Evolutionary conservation across 2,888 invertebrate genomes (phyloP).

Genomic region (Lepidochrysops patricia): DNA sequence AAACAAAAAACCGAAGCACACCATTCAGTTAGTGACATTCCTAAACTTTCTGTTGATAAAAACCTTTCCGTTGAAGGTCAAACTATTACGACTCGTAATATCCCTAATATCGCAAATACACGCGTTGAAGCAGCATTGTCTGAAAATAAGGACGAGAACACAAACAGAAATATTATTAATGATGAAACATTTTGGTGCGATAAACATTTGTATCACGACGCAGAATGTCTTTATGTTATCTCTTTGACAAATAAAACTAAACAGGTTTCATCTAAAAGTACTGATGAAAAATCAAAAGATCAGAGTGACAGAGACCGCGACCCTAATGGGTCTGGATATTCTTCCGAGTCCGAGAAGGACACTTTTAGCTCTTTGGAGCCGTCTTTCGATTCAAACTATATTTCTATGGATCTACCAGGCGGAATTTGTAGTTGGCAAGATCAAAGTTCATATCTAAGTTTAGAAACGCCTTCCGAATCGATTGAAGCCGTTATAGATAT

Average conservation of each 20-base stretch:
- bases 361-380: conserved; percentile 34
- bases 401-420: conserved; percentile 83
- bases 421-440: conserved; percentile 88
- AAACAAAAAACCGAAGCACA: conserved; percentile 41
- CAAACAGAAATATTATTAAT: conserved; percentile 45
- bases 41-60: neutral
- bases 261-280: conserved; percentile 34
- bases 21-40: conserved; percentile 59
- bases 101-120: conserved; percentile 30
- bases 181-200: conserved; percentile 77
- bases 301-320: conserved; percentile 76
- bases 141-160: conserved; percentile 16
- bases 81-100: neutral
- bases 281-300: conserved; percentile 43
- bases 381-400: conserved; percentile 74
- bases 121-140: conserved; percentile 23
- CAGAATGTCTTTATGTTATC: conserved; percentile 77
- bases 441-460: conserved; percentile 83
- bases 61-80: neutral
- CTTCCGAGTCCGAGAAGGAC: conserved; percentile 54
- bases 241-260: conserved; percentile 62
- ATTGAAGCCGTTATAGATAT: conserved; percentile 31
- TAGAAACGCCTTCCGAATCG: conserved; percentile 63
- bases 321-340: conserved; percentile 76
- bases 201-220: conserved; percentile 77